Evolutionary conservation across 1,140 invertebrate species (phyloP).

Genomic region (Xylocopa sonorina): DNA sequence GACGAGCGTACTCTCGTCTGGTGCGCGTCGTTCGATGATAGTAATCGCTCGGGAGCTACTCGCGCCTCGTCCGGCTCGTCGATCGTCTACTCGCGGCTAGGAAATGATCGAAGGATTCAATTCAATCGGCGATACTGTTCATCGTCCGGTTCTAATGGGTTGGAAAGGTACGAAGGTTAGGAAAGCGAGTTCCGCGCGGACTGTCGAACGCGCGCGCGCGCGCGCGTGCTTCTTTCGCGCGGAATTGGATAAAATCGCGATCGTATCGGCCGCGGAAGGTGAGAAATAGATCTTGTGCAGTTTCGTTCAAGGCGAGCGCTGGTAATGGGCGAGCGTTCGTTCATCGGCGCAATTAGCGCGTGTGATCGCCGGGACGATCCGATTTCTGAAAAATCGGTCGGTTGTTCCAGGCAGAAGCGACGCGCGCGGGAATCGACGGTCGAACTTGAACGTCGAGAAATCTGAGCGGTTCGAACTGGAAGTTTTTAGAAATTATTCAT

Average conservation of each 20-base stretch:
- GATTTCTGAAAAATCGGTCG: no score
- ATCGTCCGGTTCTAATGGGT: conserved; percentile 18
- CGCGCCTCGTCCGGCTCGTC: no score
- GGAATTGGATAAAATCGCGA: conserved; percentile 26
- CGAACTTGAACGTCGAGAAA: no score
- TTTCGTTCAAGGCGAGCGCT: conserved; percentile 15
- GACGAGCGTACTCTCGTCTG: no score
- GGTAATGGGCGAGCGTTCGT: conserved; percentile 9
- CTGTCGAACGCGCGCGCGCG: conserved; percentile 12
- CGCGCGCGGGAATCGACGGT: no score
- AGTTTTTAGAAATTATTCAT: no score
- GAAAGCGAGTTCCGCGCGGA: conserved; percentile 35
- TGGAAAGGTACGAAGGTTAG: conserved; percentile 39
- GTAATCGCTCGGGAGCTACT: no score
- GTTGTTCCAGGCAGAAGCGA: no score
- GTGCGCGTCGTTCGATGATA: no score
- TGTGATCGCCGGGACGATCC: no score
- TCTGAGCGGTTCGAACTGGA: no score
- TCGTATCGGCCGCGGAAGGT: conserved; percentile 26
- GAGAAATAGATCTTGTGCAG: conserved; percentile 34
- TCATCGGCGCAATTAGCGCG: conserved; percentile 9
- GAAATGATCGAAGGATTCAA: conserved; percentile 18
- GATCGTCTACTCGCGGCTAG: no score
- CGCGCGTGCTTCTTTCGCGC: conserved; percentile 25
- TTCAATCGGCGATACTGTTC: conserved; percentile 22